Base-by-base conservation (phyloP, 2,888 invertebrate genomes). In the Andrena hattorfiana region DNA sequence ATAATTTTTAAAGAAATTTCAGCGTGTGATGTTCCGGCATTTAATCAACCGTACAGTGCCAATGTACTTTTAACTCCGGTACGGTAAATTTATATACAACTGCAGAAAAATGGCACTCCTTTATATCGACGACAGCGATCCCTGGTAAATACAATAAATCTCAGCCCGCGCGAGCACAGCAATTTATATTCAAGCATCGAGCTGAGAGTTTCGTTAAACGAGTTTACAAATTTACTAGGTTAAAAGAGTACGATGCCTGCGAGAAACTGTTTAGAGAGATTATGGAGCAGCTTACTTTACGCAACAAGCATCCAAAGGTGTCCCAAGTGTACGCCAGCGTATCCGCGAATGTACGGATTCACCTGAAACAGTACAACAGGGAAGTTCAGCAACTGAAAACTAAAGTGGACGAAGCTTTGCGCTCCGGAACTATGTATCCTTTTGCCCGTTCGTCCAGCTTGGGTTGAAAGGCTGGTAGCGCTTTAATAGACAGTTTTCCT, bases 181-280 rank as follows among this genome's bases (percentile, higher is more conserved):
- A 69, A 16, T 59, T 68, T 20, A 10, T 30, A 3, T 26, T n/a
- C 5, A 26, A 60, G 2, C 0, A 26, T 35, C 16, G 0, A 3
- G 16, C 2, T 6, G n/a, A 3, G 10, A 48, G 16, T 8, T 32
- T 59, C 30, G 1, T 66, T 20, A 51, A 26, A 16, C 30, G 16
- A 20, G 20, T 42, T 16, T 59, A 42, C 23, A 2, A 49, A 49
- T 78, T 51, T 13, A 28, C 56, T 82, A 96, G 96, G 97, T 93
- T 96, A 16, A 92, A 95, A 0, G 96, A 97, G 90, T 95, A 96
- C 92, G 96, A 96, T 87, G 95, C 96, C 0, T 96, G 96, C 88
- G 96, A 96, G 89, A 95, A 95, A 80, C 91, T 96, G 28, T 95
- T 95, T 88, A 94, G 96, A 63, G 95, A 96, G 87, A 95, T 97